Percentiles rank a stretch among this genome's conserved stretches.
phyloP scores from a whole-genome alignment of 2,797 vertebrate genomes.

The Onychomys leucogaster region DNA sequence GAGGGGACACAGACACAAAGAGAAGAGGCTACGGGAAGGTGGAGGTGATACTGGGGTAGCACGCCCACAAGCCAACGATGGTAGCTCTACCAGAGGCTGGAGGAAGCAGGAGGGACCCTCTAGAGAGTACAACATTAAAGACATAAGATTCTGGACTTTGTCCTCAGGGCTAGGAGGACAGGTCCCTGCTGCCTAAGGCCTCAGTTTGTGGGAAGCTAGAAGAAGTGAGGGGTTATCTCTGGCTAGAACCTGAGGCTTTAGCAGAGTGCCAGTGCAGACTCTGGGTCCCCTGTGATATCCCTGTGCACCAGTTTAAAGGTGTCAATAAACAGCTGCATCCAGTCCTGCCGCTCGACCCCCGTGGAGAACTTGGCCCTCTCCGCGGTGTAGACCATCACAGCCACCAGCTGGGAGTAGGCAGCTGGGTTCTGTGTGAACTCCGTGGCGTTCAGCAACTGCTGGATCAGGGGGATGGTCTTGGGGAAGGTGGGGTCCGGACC shows the following conservation, averaged over 20 bases:
- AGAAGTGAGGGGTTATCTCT: not conserved
- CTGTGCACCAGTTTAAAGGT: slow-evolving; percentile 97
- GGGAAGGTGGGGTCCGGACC: slow-evolving; percentile 93
- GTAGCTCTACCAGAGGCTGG: not conserved
- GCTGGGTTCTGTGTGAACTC: slow-evolving; percentile 92
- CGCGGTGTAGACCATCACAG: slow-evolving; percentile 97
- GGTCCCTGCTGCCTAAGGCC: not conserved
- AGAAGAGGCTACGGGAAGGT: not conserved
- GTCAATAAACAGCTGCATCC: slow-evolving; percentile 97
- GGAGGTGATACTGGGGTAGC: not conserved
- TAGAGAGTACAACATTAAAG: fast-evolving
- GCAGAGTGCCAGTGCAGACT: slow-evolving; percentile 93
- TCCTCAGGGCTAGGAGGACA: not conserved
- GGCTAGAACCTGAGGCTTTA: slow-evolving; percentile 80
- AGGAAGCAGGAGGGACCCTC: not conserved
- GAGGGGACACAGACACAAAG: not conserved
- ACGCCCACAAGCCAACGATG: not conserved
- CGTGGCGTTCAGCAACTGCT: slow-evolving; percentile 93
- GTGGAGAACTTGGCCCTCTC: slow-evolving; percentile 97
- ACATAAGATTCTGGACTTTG: fast-evolving
- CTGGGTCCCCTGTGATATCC: slow-evolving; percentile 95
- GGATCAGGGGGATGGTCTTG: slow-evolving; percentile 93
- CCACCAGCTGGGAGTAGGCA: slow-evolving; percentile 92
- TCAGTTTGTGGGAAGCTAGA: fast-evolving
- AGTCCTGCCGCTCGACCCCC: slow-evolving; percentile 95